Evolutionary conservation across 2,113 vertebrate genomes (phyloP).

Genomic region (Chroicocephalus ridibundus): DNA sequence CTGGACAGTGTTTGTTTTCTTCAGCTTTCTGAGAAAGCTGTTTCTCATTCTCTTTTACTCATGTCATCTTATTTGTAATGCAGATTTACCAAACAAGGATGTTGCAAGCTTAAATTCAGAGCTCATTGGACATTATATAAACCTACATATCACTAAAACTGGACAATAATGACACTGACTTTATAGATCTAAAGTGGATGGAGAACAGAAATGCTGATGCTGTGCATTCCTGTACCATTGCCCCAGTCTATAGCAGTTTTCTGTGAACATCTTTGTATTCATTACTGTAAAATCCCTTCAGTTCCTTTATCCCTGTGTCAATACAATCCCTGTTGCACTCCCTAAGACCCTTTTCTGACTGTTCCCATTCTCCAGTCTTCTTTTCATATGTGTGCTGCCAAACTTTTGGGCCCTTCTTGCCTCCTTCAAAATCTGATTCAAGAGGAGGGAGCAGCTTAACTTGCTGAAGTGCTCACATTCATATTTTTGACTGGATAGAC

Average conservation of each 20-base stretch:
- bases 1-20: background rate
- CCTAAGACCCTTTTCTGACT: background rate
- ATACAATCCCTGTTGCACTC: background rate
- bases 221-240: background rate
- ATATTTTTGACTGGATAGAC: background rate
- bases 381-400: background rate
- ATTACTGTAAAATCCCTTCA: background rate
- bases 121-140: background rate
- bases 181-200: background rate
- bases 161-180: background rate
- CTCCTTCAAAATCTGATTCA: background rate
- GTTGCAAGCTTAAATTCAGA: background rate
- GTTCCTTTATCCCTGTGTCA: background rate
- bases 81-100: background rate
- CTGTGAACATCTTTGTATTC: background rate
- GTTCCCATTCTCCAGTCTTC: background rate
- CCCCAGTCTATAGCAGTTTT: background rate
- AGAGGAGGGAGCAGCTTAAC: background rate
- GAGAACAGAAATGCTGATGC: background rate
- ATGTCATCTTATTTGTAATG: accelerated
- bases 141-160: background rate
- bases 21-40: background rate
- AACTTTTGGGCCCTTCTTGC: background rate
- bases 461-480: background rate
- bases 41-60: background rate